phyloP scores from a whole-genome alignment of 1,140 invertebrate genomes.

The Bombus polaris region DNA sequence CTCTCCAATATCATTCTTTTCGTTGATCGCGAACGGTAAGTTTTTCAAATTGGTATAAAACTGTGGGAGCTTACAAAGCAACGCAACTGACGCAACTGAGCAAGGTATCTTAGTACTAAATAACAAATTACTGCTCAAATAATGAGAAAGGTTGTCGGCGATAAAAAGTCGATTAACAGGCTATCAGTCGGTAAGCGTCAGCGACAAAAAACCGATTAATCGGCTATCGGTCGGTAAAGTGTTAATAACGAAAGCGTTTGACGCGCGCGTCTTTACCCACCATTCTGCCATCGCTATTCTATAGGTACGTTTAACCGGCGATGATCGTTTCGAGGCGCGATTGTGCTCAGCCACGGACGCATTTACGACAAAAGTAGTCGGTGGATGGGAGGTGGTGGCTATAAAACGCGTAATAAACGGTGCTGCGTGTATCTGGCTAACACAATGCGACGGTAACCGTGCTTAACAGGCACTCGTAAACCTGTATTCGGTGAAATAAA shows the following conservation, averaged over 20 bases:
- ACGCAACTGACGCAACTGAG: too few relatives aligned
- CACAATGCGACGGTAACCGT: slow-evolving; percentile 57
- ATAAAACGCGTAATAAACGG: slow-evolving; percentile 62
- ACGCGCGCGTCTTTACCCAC: not conserved
- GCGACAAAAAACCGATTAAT: too few relatives aligned
- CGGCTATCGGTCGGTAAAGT: too few relatives aligned
- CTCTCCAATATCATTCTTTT: too few relatives aligned
- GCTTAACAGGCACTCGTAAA: slow-evolving; percentile 52
- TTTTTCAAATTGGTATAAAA: too few relatives aligned
- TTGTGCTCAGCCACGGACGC: not conserved
- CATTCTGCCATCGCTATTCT: not conserved
- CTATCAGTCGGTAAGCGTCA: too few relatives aligned
- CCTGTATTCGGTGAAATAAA: slow-evolving; percentile 53
- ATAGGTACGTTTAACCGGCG: not conserved
- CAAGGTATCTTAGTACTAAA: too few relatives aligned
- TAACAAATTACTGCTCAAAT: too few relatives aligned
- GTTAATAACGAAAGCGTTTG: not conserved
- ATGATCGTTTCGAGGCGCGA: slow-evolving; percentile 13
- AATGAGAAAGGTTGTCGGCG: too few relatives aligned
- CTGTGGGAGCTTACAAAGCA: too few relatives aligned
- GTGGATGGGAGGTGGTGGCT: not conserved
- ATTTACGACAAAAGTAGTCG: slow-evolving; percentile 36
- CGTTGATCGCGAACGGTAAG: too few relatives aligned
- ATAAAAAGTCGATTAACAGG: too few relatives aligned
- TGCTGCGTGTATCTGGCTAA: slow-evolving; percentile 52